phyloP scores from a whole-genome alignment of 2,888 invertebrate genomes.

The Cremastinae sp. region DNA sequence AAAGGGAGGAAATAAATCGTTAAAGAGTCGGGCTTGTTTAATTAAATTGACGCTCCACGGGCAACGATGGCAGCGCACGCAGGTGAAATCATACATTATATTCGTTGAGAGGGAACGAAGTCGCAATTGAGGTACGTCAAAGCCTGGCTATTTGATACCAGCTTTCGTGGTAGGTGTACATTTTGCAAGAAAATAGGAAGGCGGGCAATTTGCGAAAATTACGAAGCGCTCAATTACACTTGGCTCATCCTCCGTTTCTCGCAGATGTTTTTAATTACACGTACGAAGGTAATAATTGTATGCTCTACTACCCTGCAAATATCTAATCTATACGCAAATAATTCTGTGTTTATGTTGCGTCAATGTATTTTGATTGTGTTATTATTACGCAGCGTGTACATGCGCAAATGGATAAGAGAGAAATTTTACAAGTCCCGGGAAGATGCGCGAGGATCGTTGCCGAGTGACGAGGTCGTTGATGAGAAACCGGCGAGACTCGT shows the following conservation, averaged over 20 bases:
- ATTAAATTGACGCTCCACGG: conserved; percentile 58
- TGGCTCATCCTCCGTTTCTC: conserved; percentile 37
- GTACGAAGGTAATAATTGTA: conserved; percentile 50
- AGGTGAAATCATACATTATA: conserved; percentile 45
- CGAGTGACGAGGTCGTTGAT: conserved; percentile 74
- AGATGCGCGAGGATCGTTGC: conserved; percentile 45
- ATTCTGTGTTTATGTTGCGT: conserved; percentile 23
- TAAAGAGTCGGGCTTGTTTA: conserved; percentile 57
- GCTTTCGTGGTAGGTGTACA: conserved; percentile 11
- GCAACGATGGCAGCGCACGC: conserved; percentile 53
- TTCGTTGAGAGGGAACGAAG: conserved; percentile 29
- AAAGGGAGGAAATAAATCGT: conserved; percentile 47
- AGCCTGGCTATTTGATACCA: conserved; percentile 45
- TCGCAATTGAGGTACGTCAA: conserved; percentile 9
- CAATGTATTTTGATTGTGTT: conserved; percentile 32
- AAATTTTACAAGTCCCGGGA: conserved; percentile 46
- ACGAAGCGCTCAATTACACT: conserved; percentile 58
- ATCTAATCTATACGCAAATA: conserved; percentile 55
- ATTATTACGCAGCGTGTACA: conserved; percentile 37
- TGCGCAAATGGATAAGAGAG: conserved; percentile 37
- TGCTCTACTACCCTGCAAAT: conserved; percentile 56
- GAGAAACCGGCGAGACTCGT: conserved; percentile 75
- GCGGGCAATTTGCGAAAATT: conserved; percentile 59
- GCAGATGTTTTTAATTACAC: conserved; percentile 57
- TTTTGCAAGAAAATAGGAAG: conserved; percentile 55